phyloP scores from a whole-genome alignment of 1,140 invertebrate genomes.

The Caerostris darwini region DNA sequence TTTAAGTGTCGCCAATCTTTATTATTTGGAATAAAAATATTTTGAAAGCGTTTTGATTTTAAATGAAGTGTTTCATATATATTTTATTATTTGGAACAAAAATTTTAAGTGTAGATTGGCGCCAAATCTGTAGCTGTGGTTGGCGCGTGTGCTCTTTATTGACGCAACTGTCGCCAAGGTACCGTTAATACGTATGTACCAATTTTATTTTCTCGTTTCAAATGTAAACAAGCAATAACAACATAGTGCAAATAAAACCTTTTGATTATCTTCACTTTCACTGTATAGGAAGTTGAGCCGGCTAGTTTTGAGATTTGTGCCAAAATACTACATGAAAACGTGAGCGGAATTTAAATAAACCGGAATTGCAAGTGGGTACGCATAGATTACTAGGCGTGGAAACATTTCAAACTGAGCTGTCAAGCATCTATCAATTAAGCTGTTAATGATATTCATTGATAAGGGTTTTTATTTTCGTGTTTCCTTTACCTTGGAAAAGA shows the following conservation, averaged over 20 bases:
- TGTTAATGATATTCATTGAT: background rate
- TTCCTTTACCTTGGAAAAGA: background rate
- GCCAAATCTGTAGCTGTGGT: no score
- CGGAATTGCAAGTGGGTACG: background rate
- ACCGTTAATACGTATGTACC: no score
- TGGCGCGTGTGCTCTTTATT: no score
- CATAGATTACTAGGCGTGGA: background rate
- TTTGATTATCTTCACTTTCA: background rate
- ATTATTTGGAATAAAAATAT: no score
- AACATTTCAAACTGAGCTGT: background rate
- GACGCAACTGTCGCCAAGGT: no score
- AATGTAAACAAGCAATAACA: background rate
- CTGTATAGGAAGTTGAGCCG: background rate
- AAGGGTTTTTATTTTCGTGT: background rate
- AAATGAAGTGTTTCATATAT: no score
- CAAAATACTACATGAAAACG: background rate
- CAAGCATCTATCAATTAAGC: background rate
- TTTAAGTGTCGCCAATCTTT: no score
- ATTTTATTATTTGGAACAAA: no score
- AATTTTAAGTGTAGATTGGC: no score
- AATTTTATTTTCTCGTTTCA: background rate
- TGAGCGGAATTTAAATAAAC: background rate
- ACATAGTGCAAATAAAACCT: background rate
- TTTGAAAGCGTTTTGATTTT: no score
- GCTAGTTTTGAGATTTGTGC: background rate